Conservation (phyloP, 2,888 invertebrate species). For the Pandemis cinnamomeana region DNA sequence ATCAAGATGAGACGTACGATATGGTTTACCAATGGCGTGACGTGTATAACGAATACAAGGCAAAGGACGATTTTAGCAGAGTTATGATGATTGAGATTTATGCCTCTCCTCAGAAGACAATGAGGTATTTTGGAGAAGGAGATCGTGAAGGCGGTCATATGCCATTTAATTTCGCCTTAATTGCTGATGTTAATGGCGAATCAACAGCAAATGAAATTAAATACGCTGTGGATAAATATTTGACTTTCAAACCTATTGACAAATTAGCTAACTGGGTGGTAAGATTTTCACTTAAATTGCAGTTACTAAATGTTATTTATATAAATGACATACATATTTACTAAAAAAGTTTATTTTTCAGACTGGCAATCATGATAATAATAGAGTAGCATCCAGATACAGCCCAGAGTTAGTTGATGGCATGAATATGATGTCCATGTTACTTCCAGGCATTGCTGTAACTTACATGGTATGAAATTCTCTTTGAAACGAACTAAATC, state of each 20-base stretch:
- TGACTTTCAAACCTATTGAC: conserved; percentile 85
- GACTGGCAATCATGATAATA: conserved; percentile 92
- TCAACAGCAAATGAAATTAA: conserved; percentile 87
- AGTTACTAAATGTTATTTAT: background rate
- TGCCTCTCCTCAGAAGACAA: conserved; percentile 82
- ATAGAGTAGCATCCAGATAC: conserved; percentile 88
- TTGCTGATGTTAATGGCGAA: conserved; percentile 82
- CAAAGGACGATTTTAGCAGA: conserved; percentile 75
- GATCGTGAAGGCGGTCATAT: conserved; percentile 87
- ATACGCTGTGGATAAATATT: conserved; percentile 86
- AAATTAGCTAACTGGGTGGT: conserved; percentile 91
- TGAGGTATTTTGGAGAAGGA: conserved; percentile 87
- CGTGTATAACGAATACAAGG: conserved; percentile 84
- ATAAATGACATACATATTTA: background rate
- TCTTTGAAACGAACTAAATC: background rate
- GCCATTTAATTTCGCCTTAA: conserved; percentile 91
- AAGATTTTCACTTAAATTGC: conserved; percentile 46
- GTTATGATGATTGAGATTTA: conserved; percentile 92
- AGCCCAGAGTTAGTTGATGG: conserved; percentile 89
- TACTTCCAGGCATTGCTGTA: conserved; percentile 93
- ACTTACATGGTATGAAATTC: conserved; percentile 88
- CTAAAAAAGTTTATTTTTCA: conserved; percentile 51
- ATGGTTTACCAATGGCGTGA: conserved; percentile 88
- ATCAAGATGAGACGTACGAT: conserved; percentile 85
- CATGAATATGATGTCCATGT: conserved; percentile 91